Evolutionary conservation across 2,797 vertebrate species (phyloP).

Genomic region (Tenualosa thibaudeaui): DNA sequence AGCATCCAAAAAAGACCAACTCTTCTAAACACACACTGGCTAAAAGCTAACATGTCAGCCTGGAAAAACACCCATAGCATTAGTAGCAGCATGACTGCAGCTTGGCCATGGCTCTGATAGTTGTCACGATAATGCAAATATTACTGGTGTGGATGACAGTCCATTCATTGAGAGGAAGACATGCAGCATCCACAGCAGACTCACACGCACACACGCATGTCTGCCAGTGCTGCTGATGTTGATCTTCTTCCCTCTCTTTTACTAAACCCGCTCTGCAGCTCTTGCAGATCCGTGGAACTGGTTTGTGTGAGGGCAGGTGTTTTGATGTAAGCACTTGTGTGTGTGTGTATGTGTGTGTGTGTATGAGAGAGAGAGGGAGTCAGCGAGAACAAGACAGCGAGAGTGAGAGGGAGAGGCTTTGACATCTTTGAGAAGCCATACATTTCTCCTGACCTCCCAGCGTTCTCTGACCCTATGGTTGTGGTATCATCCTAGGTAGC

Average conservation of each 20-base stretch:
- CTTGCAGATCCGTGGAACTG: neutral
- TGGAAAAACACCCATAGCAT: neutral
- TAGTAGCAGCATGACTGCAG: neutral
- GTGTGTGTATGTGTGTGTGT: neutral
- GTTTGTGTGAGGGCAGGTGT: slow-evolving; percentile 15
- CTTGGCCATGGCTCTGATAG: neutral
- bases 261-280: slow-evolving; percentile 41
- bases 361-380: neutral
- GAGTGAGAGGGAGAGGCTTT: slow-evolving; percentile 1
- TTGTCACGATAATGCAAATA: neutral
- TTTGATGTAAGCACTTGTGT: slow-evolving; percentile 22
- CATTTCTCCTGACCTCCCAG: neutral
- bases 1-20: slow-evolving; percentile 18
- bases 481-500: neutral
- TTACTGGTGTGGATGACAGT: neutral
- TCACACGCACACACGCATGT: neutral
- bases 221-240: neutral
- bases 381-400: no score
- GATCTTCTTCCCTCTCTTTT: slow-evolving; percentile 7
- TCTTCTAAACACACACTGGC: neutral
- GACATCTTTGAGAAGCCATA: slow-evolving; percentile 23
- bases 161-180: neutral
- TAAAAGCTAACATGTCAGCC: neutral
- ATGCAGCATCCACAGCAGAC: neutral
- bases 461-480: neutral